Evolutionary conservation across 2,888 invertebrate genomes (phyloP), one percentile per base, ranked within the genome.

Genomic region (Meiosimyza decipiens): DNA sequence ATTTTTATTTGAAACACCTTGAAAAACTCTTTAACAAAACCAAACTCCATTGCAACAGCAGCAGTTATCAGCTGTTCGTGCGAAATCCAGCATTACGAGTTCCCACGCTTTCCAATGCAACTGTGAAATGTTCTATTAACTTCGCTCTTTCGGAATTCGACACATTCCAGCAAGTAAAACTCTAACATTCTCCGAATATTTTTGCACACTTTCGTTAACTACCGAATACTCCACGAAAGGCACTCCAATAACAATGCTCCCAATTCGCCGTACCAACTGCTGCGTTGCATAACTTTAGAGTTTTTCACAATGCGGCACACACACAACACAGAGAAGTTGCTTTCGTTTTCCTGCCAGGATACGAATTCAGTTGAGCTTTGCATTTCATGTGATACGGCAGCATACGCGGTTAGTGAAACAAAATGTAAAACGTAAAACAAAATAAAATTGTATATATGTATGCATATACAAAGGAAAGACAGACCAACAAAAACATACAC

Each of bases 331-430:
- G 59, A 6, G 22, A 59, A 66, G 70, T 71, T 75, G 75, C 75
- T 51, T 73, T 40, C 40, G 50, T 66, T 71, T 78, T 78, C 75
- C 78, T 77, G 79, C 72, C 78, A 79, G 79, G 79, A 79, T 76
- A 77, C 75, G 69, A 76, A 77, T 75, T 84, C 82, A 84, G 85
- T 84, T 84, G 84, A 84, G 84, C 80, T 84, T 84, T 84, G 83
- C 80, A 82, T 81, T 82, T 81, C 80, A 81, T 80, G 78, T 79
- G 78, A 79, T 81, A 79, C 82, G 82, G 84, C 80, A 80, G 78
- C 64, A 72, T 74, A 71, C 77, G 75, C 80, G 80, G 77, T 77
- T 72, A 62, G 16, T 63, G 33, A 57, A 59, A 28, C 4, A 3
- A 28, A 28, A 28, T 28, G 40, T 40, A 9, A 22, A 18, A 47